Conservation (phyloP, 2,888 invertebrate species). For the Apamea epomidion region DNA sequence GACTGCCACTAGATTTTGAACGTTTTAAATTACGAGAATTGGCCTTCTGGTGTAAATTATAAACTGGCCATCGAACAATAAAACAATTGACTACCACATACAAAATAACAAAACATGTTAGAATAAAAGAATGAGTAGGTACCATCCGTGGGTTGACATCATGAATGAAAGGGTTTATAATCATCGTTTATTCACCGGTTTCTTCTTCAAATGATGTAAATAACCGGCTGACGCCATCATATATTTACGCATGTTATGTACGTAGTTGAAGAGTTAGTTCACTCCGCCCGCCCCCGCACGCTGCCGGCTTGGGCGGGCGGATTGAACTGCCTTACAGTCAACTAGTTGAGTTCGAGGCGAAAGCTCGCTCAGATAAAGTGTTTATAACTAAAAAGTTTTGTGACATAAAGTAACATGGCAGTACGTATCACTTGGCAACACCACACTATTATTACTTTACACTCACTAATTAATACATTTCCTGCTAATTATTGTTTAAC, state of each 20-base stretch:
- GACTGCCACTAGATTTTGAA: too few relatives aligned
- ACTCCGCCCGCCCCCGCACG: constrained; percentile 81
- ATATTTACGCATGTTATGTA: constrained; percentile 58
- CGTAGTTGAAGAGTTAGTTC: constrained; percentile 61
- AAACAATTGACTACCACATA: constrained; percentile 27
- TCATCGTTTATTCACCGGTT: constrained; percentile 45
- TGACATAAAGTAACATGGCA: constrained; percentile 80
- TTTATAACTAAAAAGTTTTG: constrained; percentile 70
- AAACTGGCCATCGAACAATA: neutral
- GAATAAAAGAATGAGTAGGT: constrained; percentile 7
- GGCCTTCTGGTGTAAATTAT: neutral
- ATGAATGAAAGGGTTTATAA: constrained; percentile 64
- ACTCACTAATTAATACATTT: constrained; percentile 37
- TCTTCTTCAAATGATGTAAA: constrained; percentile 70
- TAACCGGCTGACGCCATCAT: constrained; percentile 73
- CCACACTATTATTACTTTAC: constrained; percentile 38
- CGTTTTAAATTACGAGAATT: too few relatives aligned
- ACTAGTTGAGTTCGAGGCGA: constrained; percentile 79
- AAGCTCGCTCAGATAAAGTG: constrained; percentile 80
- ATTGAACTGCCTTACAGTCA: constrained; percentile 78
- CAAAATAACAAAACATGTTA: neutral
- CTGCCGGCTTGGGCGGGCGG: constrained; percentile 84
- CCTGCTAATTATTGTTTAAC: constrained; percentile 1
- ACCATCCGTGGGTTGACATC: constrained; percentile 36
- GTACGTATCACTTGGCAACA: constrained; percentile 78